Base-by-base conservation (phyloP, 2,888 invertebrate species). In the Cheilosia grossa region DNA sequence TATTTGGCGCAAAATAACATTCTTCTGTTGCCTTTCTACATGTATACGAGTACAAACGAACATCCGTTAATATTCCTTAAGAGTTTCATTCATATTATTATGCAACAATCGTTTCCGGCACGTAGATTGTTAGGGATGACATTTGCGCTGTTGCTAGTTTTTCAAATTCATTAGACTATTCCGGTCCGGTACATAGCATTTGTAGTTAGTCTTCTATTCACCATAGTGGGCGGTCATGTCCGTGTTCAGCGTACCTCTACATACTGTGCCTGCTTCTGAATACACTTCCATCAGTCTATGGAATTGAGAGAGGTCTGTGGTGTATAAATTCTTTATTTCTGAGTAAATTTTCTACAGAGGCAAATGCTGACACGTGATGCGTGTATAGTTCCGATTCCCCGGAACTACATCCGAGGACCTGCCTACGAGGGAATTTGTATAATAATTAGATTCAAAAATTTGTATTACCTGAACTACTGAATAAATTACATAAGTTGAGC, bases 51-150 rank as follows among this genome's bases (percentile, higher is more conserved):
- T 13, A 24, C 13, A 24, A 2, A 27, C 2, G 1, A 24, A 51
- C 51, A 51, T 27, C 24, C 51, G 51, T 51, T 51, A 21, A 51
- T 51, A 24, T 24, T 5, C 21, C 51, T 21, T 51, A 49, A 5
- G 15, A 51, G 51, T 13, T 24, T 13, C 24, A 24, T 4, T 51
- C 15, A n/a, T 15, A 27, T 51, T 49, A 49, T 19, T 51, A 51
- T 51, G 51, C 51, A 21, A 15, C 21, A 15, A 51, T 24, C 51
- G 27, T 51, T 51, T 51, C 51, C 51, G 51, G 51, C 51, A 51
- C 51, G 51, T 51, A 24, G 24, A 51, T 13, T 51, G 13, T 24
- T 51, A 21, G 21, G 51, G 24, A 21, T 21, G 24, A 51, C 51
- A 51, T 51, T 51, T 51, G 51, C 51, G 24, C 51, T 51, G 24